Conservation (phyloP, 2,113 vertebrate species). For the Serranochromis macrocephalus region DNA sequence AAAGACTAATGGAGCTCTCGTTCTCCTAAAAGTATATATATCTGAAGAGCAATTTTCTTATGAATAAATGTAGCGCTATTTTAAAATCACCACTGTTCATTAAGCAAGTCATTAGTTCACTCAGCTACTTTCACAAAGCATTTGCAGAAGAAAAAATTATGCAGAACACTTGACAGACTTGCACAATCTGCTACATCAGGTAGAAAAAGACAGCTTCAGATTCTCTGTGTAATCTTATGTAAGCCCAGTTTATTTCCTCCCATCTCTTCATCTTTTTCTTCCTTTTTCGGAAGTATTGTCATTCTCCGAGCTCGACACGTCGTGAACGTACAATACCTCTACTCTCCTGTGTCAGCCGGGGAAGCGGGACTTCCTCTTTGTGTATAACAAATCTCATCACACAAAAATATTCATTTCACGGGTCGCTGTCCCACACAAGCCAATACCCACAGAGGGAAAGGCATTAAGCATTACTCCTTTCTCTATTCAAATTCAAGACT, state of each 20-base stretch:
- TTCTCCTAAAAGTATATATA: not conserved
- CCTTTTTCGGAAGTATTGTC: not conserved
- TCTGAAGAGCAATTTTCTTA: not conserved
- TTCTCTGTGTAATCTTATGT: not conserved
- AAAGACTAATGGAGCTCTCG: not conserved
- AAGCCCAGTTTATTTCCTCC: not conserved
- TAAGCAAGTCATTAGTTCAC: not conserved
- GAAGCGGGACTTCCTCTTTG: conserved; percentile 8
- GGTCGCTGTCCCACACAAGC: conserved; percentile 54
- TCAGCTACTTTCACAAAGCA: not conserved
- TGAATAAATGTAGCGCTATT: not conserved
- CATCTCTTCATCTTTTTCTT: not conserved
- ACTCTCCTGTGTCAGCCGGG: not conserved
- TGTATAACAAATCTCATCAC: conserved; percentile 58
- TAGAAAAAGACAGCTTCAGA: not conserved
- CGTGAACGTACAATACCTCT: not conserved
- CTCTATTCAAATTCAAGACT: conserved; percentile 58
- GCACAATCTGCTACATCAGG: not conserved
- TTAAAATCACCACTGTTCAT: not conserved
- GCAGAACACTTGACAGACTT: not conserved
- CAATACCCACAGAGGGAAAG: conserved; percentile 41
- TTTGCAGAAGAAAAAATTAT: not conserved
- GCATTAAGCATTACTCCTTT: conserved; percentile 49
- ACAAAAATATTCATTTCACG: conserved; percentile 66
- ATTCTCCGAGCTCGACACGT: not conserved